Percentiles rank a stretch among this genome's conserved stretches.
Evolutionary conservation across 2,113 vertebrate genomes (phyloP).

Genomic region (Physeter macrocephalus): DNA sequence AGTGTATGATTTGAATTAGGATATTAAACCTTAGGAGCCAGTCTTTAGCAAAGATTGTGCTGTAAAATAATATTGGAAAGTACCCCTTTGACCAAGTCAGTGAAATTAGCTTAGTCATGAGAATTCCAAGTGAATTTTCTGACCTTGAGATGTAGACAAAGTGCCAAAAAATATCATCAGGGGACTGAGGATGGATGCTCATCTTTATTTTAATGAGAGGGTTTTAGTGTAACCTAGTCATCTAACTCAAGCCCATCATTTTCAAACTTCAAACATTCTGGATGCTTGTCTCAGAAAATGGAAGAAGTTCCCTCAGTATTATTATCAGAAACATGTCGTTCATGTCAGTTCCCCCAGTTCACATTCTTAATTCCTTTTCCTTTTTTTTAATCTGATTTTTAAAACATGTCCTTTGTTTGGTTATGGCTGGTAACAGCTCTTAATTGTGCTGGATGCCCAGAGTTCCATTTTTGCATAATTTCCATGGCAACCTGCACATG

Average conservation of each 20-base stretch:
- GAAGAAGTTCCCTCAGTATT: background rate
- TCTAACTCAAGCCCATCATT: background rate
- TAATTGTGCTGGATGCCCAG: background rate
- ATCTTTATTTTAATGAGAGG: conserved; percentile 34
- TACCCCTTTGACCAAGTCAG: conserved; percentile 15
- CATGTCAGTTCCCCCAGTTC: background rate
- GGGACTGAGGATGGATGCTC: background rate
- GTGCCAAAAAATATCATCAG: background rate
- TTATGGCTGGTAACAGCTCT: no score
- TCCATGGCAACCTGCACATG: background rate
- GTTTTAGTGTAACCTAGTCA: background rate
- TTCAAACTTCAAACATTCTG: background rate
- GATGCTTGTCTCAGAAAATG: background rate
- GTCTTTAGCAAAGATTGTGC: background rate
- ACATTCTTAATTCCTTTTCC: background rate
- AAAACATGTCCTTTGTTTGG: background rate
- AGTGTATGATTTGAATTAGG: conserved; percentile 38
- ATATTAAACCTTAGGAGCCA: conserved; percentile 1
- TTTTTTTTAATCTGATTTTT: background rate
- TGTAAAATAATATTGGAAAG: conserved; percentile 24
- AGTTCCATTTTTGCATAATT: background rate
- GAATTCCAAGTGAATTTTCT: conserved; percentile 42
- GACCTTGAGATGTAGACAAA: background rate
- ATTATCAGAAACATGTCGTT: background rate
- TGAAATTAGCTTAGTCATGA: conserved; percentile 45